Percentiles rank a stretch among this genome's conserved stretches.
phyloP scores from a whole-genome alignment of 2,113 vertebrate species.

The Eolophus roseicapilla region DNA sequence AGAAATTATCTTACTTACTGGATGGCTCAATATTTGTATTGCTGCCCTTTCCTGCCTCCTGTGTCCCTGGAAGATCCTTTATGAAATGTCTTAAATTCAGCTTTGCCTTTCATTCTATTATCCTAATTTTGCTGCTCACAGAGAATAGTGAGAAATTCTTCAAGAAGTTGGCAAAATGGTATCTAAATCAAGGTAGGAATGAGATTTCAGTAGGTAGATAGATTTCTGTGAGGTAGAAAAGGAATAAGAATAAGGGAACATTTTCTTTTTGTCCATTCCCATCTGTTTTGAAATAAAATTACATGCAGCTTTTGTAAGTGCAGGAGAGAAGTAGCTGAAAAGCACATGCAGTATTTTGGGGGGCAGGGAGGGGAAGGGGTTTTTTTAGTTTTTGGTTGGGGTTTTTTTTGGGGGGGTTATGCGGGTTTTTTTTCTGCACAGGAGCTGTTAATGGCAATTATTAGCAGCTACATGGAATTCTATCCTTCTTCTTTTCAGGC shows the following conservation, averaged over 20 bases:
- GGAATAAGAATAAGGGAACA: background rate
- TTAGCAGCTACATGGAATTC: background rate
- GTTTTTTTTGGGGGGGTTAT: background rate
- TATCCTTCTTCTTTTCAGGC: background rate
- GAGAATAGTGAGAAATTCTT: background rate
- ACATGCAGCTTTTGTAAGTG: background rate
- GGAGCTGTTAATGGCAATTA: background rate
- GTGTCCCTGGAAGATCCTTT: background rate
- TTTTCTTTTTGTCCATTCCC: background rate
- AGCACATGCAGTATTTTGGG: background rate
- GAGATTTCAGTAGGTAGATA: background rate
- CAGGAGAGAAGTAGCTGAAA: background rate
- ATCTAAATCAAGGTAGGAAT: conserved; percentile 28
- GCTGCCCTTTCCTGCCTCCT: background rate
- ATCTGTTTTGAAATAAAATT: conserved; percentile 35
- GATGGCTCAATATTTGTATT: background rate
- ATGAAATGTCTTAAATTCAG: background rate
- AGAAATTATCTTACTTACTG: background rate
- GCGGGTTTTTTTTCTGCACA: background rate
- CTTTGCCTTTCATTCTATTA: background rate
- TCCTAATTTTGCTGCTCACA: background rate
- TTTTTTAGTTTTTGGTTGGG: background rate
- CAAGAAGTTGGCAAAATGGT: background rate
- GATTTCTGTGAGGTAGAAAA: background rate
- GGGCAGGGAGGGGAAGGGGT: background rate